Conservation (phyloP, 2,888 invertebrate genomes). For the Euzophera pinguis region DNA sequence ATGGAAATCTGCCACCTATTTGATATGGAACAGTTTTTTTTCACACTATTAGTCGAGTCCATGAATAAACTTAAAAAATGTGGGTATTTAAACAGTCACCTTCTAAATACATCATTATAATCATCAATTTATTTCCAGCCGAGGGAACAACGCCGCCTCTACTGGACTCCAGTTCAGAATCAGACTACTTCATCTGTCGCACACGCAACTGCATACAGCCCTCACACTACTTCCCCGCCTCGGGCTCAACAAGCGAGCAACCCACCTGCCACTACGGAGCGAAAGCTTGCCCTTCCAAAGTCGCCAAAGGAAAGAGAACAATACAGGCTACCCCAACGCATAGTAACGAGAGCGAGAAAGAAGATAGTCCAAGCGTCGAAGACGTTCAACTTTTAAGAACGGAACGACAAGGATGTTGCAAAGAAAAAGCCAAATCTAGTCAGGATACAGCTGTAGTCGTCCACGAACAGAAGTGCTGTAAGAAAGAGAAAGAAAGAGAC, state of each 20-base stretch:
- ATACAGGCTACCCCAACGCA: conserved; percentile 29
- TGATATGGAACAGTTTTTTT: too few species aligned
- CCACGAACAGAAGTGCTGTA: conserved; percentile 34
- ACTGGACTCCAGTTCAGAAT: conserved; percentile 56
- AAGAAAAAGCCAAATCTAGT: conserved; percentile 37
- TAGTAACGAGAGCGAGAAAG: conserved; percentile 43
- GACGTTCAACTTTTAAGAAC: conserved; percentile 53
- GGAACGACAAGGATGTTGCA: conserved; percentile 55
- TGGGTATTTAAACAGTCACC: too few species aligned
- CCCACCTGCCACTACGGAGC: conserved; percentile 61
- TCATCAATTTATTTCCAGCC: conserved; percentile 35
- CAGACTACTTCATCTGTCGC: conserved; percentile 63
- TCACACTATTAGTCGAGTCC: too few species aligned
- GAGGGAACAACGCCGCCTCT: conserved; percentile 67
- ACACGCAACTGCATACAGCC: conserved; percentile 69
- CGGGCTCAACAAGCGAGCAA: conserved; percentile 34
- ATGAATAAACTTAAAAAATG: too few species aligned
- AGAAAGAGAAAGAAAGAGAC: conserved; percentile 26
- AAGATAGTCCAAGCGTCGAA: conserved; percentile 59
- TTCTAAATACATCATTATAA: too few species aligned
- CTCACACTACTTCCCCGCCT: conserved; percentile 64
- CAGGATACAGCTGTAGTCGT: conserved; percentile 26
- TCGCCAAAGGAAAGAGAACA: conserved; percentile 49
- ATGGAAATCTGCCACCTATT: too few species aligned
- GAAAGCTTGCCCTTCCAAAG: conserved; percentile 60